A percentile compares a stretch with the other conserved stretches of the same genome.
Conservation (phyloP, 2,113 vertebrate species). For the Pavo muticus region DNA sequence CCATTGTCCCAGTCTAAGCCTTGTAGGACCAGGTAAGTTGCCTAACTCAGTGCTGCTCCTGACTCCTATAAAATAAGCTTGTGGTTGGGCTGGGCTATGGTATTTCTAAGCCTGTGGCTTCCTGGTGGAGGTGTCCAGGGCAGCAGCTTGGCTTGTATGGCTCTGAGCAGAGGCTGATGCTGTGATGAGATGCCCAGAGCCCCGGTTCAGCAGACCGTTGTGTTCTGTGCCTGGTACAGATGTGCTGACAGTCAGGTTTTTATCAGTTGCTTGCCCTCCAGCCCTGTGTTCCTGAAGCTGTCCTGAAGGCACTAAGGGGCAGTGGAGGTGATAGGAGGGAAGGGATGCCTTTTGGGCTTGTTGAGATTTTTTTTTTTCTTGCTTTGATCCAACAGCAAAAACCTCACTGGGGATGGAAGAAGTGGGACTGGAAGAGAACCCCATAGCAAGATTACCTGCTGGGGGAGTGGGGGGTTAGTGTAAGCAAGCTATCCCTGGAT, state of each 20-base stretch:
- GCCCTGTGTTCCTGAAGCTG: neutral
- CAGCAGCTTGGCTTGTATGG: neutral
- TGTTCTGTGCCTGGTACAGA: neutral
- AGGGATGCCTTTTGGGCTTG: neutral
- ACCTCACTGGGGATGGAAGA: neutral
- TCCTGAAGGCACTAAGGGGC: neutral
- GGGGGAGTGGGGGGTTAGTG: neutral
- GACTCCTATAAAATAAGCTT: neutral
- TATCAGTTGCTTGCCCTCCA: neutral
- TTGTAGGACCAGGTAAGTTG: accelerated
- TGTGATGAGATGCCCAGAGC: no score
- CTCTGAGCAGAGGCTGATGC: neutral
- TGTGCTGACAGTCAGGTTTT: neutral
- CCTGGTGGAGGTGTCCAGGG: no score
- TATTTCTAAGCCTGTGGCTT: no score
- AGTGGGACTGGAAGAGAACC: neutral
- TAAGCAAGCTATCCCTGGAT: neutral
- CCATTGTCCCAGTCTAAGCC: neutral
- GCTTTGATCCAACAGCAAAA: neutral
- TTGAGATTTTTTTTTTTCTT: neutral
- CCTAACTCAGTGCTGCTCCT: neutral
- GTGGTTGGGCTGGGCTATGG: no score
- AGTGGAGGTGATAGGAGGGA: neutral
- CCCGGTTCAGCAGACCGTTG: neutral
- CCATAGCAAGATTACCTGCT: neutral